Conservation (phyloP, 2,888 invertebrate genomes). For the Drosophila vallismaia region DNA sequence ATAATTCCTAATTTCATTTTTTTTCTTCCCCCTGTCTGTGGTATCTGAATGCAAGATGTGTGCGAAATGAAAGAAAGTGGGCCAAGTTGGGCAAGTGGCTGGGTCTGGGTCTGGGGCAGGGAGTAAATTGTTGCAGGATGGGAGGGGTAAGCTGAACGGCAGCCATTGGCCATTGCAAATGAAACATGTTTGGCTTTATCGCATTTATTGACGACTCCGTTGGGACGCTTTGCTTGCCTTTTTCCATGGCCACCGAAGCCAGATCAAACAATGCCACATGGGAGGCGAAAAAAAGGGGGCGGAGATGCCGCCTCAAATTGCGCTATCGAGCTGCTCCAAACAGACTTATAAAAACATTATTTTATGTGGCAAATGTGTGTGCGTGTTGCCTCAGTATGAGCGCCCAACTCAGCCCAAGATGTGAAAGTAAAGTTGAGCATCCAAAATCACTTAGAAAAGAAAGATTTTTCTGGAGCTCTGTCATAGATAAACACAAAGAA, state of each 20-base stretch:
- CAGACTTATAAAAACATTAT: constrained; percentile 76
- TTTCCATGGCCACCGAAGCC: constrained; percentile 32
- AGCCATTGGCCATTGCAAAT: constrained; percentile 65
- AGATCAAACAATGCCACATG: constrained; percentile 71
- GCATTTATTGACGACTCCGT: constrained; percentile 79
- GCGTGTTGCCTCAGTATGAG: constrained; percentile 6
- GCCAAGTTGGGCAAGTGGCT: background rate
- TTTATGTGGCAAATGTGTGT: constrained; percentile 49
- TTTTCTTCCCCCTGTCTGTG: background rate
- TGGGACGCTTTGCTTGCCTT: constrained; percentile 69
- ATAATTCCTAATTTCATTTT: constrained; percentile 33
- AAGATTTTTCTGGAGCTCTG: constrained; percentile 48
- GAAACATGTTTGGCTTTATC: constrained; percentile 80
- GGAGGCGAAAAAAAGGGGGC: constrained; percentile 8
- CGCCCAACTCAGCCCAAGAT: background rate
- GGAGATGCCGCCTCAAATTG: constrained; percentile 48
- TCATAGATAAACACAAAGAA: constrained; percentile 27
- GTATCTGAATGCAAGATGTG: constrained; percentile 21
- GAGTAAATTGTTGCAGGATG: background rate
- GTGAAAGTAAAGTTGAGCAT: constrained; percentile 29
- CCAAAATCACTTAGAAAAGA: constrained; percentile 73
- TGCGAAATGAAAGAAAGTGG: constrained; percentile 28
- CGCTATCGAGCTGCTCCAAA: constrained; percentile 74
- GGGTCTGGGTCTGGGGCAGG: background rate
- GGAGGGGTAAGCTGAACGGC: constrained; percentile 21